Evolutionary conservation across 2,888 invertebrate species (phyloP), one percentile per base, ranked within the genome.

Genomic region (Epistrophella euchroma): DNA sequence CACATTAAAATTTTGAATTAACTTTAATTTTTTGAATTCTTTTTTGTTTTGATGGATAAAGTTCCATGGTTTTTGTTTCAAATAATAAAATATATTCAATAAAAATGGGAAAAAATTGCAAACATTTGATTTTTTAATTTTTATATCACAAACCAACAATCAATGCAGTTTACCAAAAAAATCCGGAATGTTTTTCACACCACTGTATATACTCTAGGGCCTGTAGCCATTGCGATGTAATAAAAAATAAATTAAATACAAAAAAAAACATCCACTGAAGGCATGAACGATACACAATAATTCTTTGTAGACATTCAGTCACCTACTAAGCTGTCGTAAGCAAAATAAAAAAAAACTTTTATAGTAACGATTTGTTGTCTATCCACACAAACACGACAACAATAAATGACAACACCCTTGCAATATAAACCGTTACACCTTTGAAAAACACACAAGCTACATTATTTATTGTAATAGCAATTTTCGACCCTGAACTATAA

Each of bases 401-500:
- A 15, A 32, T 66, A 19, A 66, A 47, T 64, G 50, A 22, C 7
- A 68, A 40, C 37, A 32, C 66, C 47, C 68, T 37, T 68, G n/a
- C 52, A 68, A 19, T 52, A 47, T 25, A 19, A 66, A 52, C 52
- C 37, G 68, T 68, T 68, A 68, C n/a, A 50, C 68, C 35, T 37
- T 68, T 25, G 37, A n/a, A 22, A 52, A 68, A 68, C 10, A 47
- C 17, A 19, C 50, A 50, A 35, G 22, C 19, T 35, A 35, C 2
- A 50, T 35, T 25, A 22, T 68, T 22, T 52, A 19, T 50, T n/a
- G 13, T 68, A 10, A 68, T 52, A 52, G 40, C 37, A 25, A 37
- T 22, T 68, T 45, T 47, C 35, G 52, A 52, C 68, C 68, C 68
- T 68, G 68, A 68, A 68, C 68, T 68, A 47, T 32, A 66, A 35